These are phyloP conservation scores for Cacoxenus indagator DNA, from an alignment of 2,888 invertebrate genomes.

Conservation along the genomic window DNA sequence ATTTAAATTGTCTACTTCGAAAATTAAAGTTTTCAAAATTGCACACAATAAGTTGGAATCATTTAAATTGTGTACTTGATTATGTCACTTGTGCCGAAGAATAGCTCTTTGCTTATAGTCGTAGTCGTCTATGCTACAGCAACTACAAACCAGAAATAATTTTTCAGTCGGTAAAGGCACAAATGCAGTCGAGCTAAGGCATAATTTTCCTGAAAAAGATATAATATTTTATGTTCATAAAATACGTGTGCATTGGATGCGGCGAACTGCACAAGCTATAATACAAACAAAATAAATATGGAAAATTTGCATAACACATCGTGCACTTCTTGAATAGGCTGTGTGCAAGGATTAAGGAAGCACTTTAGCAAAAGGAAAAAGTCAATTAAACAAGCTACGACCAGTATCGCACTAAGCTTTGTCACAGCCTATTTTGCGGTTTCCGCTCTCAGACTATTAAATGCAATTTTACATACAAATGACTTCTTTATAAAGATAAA, in stretches of 20 bases:
- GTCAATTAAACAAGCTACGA: conserved; percentile 49
- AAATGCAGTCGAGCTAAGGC: no score
- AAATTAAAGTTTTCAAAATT: no score
- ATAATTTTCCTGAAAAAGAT: not conserved
- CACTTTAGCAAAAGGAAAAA: conserved; percentile 46
- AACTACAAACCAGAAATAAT: no score
- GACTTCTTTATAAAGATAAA: conserved; percentile 44
- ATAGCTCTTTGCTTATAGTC: no score
- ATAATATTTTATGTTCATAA: conserved; percentile 37
- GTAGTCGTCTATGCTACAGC: no score
- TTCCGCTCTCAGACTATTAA: conserved; percentile 58
- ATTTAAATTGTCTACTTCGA: no score
- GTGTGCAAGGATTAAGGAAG: conserved; percentile 13
- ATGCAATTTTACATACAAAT: conserved; percentile 64
- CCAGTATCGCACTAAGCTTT: conserved; percentile 36
- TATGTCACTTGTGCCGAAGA: no score
- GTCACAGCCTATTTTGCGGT: conserved; percentile 43
- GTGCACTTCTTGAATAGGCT: conserved; percentile 30
- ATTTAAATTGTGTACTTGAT: no score
- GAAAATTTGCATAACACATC: not conserved
- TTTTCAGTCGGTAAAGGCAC: no score
- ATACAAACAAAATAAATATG: conserved; percentile 21
- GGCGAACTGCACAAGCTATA: conserved; percentile 33
- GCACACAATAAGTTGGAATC: no score
- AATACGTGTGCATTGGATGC: conserved; percentile 45